Base-by-base conservation (phyloP, 2,113 vertebrate genomes). In the Myotis yumanensis region DNA sequence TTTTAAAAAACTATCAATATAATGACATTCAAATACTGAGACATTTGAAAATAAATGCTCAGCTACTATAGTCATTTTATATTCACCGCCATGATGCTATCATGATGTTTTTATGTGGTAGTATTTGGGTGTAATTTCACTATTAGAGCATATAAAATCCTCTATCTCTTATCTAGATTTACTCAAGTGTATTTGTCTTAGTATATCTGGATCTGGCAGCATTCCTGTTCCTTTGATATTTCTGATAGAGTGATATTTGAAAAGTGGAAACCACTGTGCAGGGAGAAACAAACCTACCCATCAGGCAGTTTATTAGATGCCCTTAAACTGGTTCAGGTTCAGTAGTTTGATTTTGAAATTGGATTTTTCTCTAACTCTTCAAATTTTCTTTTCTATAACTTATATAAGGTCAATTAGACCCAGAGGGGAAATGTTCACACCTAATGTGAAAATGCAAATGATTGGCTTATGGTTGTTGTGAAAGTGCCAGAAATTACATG, bases 341-440 rank as follows among this genome's bases (percentile, higher is more conserved):
- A 87, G 40, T 51, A 17, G 17, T 93, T 80, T 95, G 15, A 59
- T 6, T 97, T 92, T 64, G 35, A 96, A 91, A 93, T 75, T 88
- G 62, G 2, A 1, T 54, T 93, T 85, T 82, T 75, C 43, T 95
- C 62, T 87, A 40, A 64, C 10, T 92, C 35, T 96, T 77, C 79
- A 91, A 46, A 66, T 87, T 59, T 96, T 37, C 35, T 96, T 95
- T 59, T 35, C 4, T 68, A 62, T 95, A 90, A 95, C 94, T 97
- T 93, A 89, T 89, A 90, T 97, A 90, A 97, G 73, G 57, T 89
- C 80, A 96, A 87, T 97, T 97, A 96, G 86, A n/a, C 37, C 85
- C 75, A 91, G 86, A 97, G 97, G 96, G 43, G 68, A 98, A 97
- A 96, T 90, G 18, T 96, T 97, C 59, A 81, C 87, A 96, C n/a